phyloP scores from a whole-genome alignment of 2,797 vertebrate genomes.

The Microctenopoma stevenorrisi region DNA sequence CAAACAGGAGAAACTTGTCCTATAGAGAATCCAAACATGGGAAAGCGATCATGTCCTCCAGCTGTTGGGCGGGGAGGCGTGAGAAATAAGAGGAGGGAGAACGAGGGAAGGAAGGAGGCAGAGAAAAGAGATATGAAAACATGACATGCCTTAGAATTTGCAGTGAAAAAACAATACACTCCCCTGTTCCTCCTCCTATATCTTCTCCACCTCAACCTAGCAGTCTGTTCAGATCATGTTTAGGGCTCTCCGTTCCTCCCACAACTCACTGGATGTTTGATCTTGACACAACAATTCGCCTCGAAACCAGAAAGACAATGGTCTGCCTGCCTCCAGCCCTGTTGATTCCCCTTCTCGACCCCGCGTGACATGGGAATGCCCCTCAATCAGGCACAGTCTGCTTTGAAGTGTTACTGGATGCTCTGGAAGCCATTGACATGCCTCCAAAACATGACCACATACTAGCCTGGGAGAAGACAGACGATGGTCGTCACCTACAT shows the following conservation, averaged over 20 bases:
- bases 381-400: conserved; percentile 51
- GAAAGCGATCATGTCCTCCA: conserved; percentile 78
- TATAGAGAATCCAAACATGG: conserved; percentile 72
- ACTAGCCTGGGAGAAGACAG: conserved; percentile 56
- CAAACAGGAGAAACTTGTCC: conserved; percentile 71
- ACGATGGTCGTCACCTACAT: conserved; percentile 35
- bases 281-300: conserved; percentile 72
- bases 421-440: conserved; percentile 63
- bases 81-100: conserved; percentile 53
- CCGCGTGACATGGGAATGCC: conserved; percentile 68
- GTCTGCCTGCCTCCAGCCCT: conserved; percentile 51
- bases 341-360: conserved; percentile 54
- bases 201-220: conserved; percentile 38
- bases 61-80: conserved; percentile 71
- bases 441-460: conserved; percentile 61
- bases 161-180: conserved; percentile 73
- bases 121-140: conserved; percentile 81
- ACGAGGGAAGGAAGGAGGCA: conserved; percentile 52
- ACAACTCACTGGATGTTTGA: conserved; percentile 70
- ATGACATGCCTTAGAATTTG: conserved; percentile 77
- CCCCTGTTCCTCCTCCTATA: conserved; percentile 43
- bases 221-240: conserved; percentile 60
- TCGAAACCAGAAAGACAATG: conserved; percentile 71
- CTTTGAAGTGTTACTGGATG: conserved; percentile 81
- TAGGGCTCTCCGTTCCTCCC: conserved; percentile 57